phyloP scores from a whole-genome alignment of 2,888 invertebrate genomes.

The Muscina levida region DNA sequence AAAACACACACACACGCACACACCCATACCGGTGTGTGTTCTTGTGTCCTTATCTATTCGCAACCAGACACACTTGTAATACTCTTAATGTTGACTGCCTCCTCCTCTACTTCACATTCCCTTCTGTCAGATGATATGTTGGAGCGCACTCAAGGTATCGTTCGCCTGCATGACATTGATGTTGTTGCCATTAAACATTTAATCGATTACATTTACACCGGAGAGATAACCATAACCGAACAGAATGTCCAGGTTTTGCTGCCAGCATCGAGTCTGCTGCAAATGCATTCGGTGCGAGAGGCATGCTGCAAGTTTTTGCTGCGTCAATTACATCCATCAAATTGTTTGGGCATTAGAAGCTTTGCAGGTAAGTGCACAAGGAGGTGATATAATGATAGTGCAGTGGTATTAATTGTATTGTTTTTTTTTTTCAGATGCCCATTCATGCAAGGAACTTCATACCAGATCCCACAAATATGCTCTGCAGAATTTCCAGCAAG shows the following conservation, averaged over 20 bases:
- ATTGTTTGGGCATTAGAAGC: conserved; percentile 88
- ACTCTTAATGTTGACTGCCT: conserved; percentile 26
- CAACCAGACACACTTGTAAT: conserved; percentile 25
- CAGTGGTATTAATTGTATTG: background rate
- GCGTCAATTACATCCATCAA: conserved; percentile 87
- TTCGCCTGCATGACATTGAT: conserved; percentile 81
- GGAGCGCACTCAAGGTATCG: conserved; percentile 78
- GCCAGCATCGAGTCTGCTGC: conserved; percentile 87
- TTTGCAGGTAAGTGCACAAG: conserved; percentile 81
- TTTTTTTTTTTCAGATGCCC: conserved; percentile 81
- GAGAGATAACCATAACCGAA: conserved; percentile 85
- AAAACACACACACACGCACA: background rate
- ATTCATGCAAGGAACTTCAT: conserved; percentile 86
- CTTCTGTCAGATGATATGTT: conserved; percentile 78
- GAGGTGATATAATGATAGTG: background rate
- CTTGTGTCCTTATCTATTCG: conserved; percentile 26
- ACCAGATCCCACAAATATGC: conserved; percentile 85
- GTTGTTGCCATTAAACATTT: conserved; percentile 84
- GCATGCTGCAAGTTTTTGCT: conserved; percentile 89
- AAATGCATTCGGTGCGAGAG: conserved; percentile 85
- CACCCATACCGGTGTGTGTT: background rate
- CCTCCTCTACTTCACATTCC: conserved; percentile 5
- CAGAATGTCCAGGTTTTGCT: conserved; percentile 86
- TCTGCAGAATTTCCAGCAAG: conserved; percentile 86
- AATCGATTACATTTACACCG: conserved; percentile 88